Base-by-base conservation (phyloP, 2,888 invertebrate genomes). In the Dolomedes plantarius region DNA sequence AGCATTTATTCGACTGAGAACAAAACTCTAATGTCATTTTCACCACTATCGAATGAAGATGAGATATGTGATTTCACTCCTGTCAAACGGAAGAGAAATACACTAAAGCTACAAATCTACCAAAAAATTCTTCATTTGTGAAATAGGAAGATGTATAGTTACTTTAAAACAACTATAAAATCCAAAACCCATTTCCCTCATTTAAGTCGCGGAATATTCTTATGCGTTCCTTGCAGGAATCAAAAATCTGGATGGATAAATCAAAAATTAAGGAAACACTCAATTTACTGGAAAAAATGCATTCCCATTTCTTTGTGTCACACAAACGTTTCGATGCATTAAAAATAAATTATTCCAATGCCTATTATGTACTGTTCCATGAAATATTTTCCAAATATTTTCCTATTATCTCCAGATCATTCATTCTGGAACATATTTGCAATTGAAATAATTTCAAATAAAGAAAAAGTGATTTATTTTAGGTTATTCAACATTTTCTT, bases 391-490 rank as follows among this genome's bases (percentile, higher is more conserved):
- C 16, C 46, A 56, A 56, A 56, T 56, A 56, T 23, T 56, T 56
- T 56, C 46, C 56, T 56, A 56, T 56, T 56, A 56, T 23, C 56
- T 56, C 2, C 5, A 19, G 19, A 56, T 56, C 56, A 56, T 56
- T 56, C 56, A 56, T 56, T 56, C 23, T 23, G 19, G 19, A 56
- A 56, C 19, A 56, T 56, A 56, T 56, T 56, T 56, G 56, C 56
- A 56, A 56, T 56, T 56, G 56, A 56, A 56, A 56, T 56, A 46
- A 46, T 16, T 46, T 46, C 9, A 46, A 46, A 16, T 16, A 16
- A 46, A 46, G 16, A 46, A 36, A 36, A 46, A 46, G 16, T 46
- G 46, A 46, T 46, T 46, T 46, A 46, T 46, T 46, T 46, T 16
- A 13, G 16, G 46, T 46, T 46, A 46, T 16, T 46, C 46, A 46